Conservation (phyloP, 1,140 invertebrate genomes). For the Ceratoteleas bidentatus region DNA sequence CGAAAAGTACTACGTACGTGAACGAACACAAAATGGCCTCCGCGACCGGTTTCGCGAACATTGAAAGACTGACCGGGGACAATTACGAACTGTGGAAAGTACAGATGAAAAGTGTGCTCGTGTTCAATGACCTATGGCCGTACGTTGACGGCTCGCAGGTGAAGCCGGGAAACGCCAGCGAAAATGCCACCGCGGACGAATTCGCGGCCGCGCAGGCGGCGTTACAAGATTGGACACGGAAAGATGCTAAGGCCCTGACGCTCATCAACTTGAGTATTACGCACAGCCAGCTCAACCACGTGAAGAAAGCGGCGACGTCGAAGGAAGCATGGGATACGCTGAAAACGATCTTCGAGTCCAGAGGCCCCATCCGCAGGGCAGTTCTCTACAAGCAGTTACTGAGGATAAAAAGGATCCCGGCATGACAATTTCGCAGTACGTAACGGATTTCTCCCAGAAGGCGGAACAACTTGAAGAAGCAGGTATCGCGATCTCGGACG, state of each 20-base stretch:
- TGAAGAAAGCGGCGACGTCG: constrained; percentile 25
- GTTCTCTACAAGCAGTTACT: constrained; percentile 39
- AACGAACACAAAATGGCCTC: constrained; percentile 29
- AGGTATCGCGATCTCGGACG: constrained; percentile 15
- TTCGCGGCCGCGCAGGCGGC: too few relatives aligned
- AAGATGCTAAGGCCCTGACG: constrained; percentile 38
- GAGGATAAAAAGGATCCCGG: constrained; percentile 17
- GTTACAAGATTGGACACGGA: constrained; percentile 18
- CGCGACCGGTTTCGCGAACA: constrained; percentile 30
- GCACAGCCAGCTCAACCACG: constrained; percentile 32
- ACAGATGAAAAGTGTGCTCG: constrained; percentile 53
- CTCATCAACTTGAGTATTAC: constrained; percentile 38
- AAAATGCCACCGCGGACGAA: too few relatives aligned
- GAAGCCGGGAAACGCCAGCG: constrained; percentile 21
- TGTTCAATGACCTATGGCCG: constrained; percentile 40
- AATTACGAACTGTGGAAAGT: constrained; percentile 58
- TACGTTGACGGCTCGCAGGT: constrained; percentile 24
- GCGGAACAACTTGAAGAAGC: constrained; percentile 44
- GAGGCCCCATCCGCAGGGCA: constrained; percentile 30
- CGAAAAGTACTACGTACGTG: constrained; percentile 2
- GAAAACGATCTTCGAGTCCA: constrained; percentile 16
- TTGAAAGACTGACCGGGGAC: constrained; percentile 33
- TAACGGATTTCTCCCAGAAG: constrained; percentile 26
- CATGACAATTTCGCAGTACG: constrained; percentile 31
- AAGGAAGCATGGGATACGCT: constrained; percentile 34